Conservation (phyloP, 1,140 invertebrate species). For the Euura saliciscinereae region DNA sequence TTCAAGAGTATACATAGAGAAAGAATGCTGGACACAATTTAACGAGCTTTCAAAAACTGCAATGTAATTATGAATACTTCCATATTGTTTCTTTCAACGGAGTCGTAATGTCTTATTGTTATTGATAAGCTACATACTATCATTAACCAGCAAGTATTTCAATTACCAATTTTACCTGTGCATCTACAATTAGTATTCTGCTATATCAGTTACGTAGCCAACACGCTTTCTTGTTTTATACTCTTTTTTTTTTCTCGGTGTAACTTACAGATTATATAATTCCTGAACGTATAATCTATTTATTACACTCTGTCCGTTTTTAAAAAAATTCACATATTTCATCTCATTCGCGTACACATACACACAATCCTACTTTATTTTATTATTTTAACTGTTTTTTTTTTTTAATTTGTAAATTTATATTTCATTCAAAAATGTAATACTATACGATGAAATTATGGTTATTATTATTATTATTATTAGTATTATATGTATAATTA, state of each 20-base stretch:
- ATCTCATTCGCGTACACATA: background rate
- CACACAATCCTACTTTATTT: background rate
- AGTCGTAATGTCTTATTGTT: too few species aligned
- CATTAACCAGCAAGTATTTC: too few species aligned
- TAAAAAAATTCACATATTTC: background rate
- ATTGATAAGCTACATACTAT: too few species aligned
- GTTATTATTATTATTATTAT: background rate
- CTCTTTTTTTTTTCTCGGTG: background rate
- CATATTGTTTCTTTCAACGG: too few species aligned
- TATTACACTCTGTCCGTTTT: background rate
- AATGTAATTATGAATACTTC: background rate
- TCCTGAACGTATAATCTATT: background rate
- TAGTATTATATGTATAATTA: too few species aligned
- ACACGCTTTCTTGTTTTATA: background rate
- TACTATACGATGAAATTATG: background rate
- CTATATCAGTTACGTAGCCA: background rate
- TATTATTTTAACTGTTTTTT: background rate
- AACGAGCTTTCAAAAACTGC: background rate
- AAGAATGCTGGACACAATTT: background rate
- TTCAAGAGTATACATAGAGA: constrained; percentile 2
- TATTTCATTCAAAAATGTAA: background rate
- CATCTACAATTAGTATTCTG: background rate
- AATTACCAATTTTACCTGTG: too few species aligned
- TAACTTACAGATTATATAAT: background rate
- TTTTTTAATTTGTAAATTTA: too few species aligned